phyloP scores from a whole-genome alignment of 2,888 invertebrate species.

The Ommatoiulus sabulosus region DNA sequence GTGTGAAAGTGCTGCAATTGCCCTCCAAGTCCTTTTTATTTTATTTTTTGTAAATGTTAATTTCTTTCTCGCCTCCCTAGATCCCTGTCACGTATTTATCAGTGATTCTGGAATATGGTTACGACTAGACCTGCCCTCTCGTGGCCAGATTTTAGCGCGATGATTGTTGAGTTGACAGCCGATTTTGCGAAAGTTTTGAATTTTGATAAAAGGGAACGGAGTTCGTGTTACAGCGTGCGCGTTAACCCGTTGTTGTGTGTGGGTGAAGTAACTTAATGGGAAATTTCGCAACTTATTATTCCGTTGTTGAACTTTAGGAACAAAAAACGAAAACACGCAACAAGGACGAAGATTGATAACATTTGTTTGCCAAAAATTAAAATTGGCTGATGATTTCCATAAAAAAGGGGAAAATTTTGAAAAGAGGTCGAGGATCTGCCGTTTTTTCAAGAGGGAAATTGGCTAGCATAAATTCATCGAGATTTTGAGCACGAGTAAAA shows the following conservation, averaged over 20 bases:
- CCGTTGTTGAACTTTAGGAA: not conserved
- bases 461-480: not conserved
- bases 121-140: not conserved
- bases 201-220: no score
- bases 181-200: not conserved
- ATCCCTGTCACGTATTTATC: no score
- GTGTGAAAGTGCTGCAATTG: conserved; percentile 24
- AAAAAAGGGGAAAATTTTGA: not conserved
- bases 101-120: not conserved
- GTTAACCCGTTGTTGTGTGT: not conserved
- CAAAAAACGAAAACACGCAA: not conserved
- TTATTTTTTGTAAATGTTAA: not conserved
- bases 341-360: conserved; percentile 9
- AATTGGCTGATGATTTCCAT: not conserved
- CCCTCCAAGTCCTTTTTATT: not conserved
- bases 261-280: not conserved
- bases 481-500: not conserved
- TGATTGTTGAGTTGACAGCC: no score
- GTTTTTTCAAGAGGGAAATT: not conserved
- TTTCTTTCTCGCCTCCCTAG: not conserved
- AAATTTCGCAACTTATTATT: conserved; percentile 7
- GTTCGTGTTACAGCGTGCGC: no score
- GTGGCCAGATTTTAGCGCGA: not conserved
- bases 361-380: not conserved
- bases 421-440: conserved; percentile 17